Conservation (phyloP, 2,888 invertebrate species). For the Cancer borealis region DNA sequence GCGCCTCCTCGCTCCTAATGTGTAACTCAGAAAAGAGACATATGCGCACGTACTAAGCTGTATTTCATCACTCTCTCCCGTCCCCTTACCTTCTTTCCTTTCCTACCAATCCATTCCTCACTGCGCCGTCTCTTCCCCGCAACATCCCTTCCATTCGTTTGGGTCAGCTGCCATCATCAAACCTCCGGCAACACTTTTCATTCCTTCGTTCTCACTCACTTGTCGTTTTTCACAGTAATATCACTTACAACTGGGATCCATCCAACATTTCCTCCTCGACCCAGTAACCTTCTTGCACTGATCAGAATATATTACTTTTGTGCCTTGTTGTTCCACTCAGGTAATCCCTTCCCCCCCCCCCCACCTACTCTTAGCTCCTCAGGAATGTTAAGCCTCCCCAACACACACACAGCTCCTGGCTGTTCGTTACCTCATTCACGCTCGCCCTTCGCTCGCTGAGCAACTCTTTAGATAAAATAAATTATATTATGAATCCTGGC, state of each 20-base stretch:
- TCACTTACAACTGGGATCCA: conserved; percentile 3
- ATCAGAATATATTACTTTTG: conserved; percentile 27
- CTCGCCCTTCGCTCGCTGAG: not conserved
- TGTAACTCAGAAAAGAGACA: no score
- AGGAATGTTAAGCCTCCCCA: not conserved
- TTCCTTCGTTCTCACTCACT: not conserved
- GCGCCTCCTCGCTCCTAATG: not conserved
- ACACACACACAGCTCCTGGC: not conserved
- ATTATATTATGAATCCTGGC: not conserved
- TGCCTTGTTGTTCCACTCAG: conserved; percentile 25
- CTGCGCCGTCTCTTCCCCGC: not conserved
- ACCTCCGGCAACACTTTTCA: not conserved
- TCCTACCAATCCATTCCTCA: not conserved
- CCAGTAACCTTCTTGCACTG: not conserved
- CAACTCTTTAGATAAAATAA: not conserved
- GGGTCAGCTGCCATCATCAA: not conserved
- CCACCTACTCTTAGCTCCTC: not conserved
- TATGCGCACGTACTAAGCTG: no score
- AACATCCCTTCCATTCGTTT: not conserved
- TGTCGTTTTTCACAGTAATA: conserved; percentile 21
- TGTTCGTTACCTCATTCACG: conserved; percentile 5
- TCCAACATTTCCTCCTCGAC: conserved; percentile 4
- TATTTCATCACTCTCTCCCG: not conserved
- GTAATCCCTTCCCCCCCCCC: not conserved
- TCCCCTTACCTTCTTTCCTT: not conserved